phyloP scores from a whole-genome alignment of 2,888 invertebrate genomes.

The Odontomyia ornata region DNA sequence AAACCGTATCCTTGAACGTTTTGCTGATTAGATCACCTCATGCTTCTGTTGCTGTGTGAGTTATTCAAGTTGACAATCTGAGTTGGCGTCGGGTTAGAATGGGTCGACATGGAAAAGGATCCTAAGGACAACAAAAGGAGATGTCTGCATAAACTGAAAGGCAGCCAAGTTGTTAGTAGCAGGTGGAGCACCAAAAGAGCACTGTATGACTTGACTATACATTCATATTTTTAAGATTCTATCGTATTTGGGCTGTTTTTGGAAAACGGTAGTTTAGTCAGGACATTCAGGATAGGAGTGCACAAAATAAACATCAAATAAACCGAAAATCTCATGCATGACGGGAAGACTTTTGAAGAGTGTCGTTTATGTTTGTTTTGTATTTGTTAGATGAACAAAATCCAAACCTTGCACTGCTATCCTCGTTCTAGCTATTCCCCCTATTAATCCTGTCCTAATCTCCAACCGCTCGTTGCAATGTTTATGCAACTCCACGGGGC shows the following conservation, averaged over 20 bases:
- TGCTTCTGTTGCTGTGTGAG: background rate
- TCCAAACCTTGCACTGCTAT: background rate
- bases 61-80: no score
- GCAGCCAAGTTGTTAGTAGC: background rate
- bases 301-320: background rate
- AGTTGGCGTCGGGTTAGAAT: background rate
- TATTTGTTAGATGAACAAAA: conserved; percentile 30
- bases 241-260: conserved; percentile 32
- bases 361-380: conserved; percentile 42
- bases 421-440: background rate
- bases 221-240: conserved; percentile 31
- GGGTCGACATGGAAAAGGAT: background rate
- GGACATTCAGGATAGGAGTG: background rate
- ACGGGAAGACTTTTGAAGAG: background rate
- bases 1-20: conserved; percentile 39
- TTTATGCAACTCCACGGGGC: background rate
- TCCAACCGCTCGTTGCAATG: background rate
- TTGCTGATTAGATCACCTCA: conserved; percentile 40
- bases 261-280: background rate
- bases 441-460: conserved; percentile 36
- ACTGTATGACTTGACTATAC: background rate
- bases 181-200: background rate
- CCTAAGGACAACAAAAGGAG: background rate
- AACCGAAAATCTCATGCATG: background rate
- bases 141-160: background rate